phyloP scores from a whole-genome alignment of 2,113 vertebrate genomes.

The Tenebrosternarchus preto region DNA sequence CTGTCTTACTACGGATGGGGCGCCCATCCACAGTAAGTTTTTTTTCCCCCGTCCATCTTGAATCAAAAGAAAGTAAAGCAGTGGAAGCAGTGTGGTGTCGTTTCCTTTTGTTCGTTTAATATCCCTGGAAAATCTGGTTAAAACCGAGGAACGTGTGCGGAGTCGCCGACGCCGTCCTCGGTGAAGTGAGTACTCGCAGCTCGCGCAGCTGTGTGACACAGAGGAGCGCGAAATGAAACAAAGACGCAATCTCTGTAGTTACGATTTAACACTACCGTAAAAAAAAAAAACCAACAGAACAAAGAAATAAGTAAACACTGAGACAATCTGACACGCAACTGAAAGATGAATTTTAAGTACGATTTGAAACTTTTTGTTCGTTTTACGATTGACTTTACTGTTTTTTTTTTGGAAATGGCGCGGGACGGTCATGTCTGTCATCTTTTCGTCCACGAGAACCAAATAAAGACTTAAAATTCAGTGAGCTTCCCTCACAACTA shows the following conservation, averaged over 20 bases:
- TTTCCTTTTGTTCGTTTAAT: slow-evolving; percentile 70
- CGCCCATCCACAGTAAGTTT: slow-evolving; percentile 52
- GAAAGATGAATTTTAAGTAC: slow-evolving; percentile 18
- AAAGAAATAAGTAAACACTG: neutral
- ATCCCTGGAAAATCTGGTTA: slow-evolving; percentile 77
- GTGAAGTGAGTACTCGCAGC: no score
- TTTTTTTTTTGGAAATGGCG: neutral
- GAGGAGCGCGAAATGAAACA: slow-evolving; percentile 45
- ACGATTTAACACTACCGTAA: slow-evolving; percentile 65
- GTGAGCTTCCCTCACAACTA: neutral
- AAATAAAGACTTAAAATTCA: neutral
- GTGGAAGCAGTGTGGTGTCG: slow-evolving; percentile 54
- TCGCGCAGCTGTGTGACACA: no score
- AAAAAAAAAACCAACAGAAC: slow-evolving; percentile 62
- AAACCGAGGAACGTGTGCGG: slow-evolving; percentile 63
- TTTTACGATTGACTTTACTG: neutral
- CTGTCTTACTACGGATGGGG: slow-evolving; percentile 64
- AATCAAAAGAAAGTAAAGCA: slow-evolving; percentile 63
- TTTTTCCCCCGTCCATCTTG: slow-evolving; percentile 52
- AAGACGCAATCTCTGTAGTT: slow-evolving; percentile 38
- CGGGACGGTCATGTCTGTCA: neutral
- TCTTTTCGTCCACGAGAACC: neutral
- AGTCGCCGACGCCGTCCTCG: neutral
- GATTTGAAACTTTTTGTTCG: slow-evolving; percentile 5
- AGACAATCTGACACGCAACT: neutral